Percentiles rank a stretch among this genome's conserved stretches.
Conservation (phyloP, 2,113 vertebrate genomes). For the Procapra przewalskii region DNA sequence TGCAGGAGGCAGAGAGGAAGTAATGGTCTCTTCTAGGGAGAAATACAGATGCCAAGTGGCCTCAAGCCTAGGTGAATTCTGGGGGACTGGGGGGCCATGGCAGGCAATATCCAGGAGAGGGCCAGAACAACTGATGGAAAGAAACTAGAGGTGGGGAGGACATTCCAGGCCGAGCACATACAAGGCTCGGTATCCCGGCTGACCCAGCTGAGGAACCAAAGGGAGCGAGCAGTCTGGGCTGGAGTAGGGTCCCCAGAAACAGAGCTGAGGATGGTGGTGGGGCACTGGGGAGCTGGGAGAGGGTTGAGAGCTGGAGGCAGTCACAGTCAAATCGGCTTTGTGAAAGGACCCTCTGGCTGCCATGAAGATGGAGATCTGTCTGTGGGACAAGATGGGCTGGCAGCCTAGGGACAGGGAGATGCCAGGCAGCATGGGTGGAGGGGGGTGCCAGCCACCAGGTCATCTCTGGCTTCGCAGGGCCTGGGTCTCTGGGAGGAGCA, state of each 20-base stretch:
- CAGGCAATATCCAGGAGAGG: not conserved
- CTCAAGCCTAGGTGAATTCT: not conserved
- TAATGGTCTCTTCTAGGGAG: not conserved
- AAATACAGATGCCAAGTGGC: not conserved
- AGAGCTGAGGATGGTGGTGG: not conserved
- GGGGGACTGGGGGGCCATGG: not conserved
- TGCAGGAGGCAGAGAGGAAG: not conserved
- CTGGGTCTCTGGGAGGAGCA: not conserved
- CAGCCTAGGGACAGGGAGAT: not conserved
- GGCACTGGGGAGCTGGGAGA: not conserved
- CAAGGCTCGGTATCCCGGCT: not conserved
- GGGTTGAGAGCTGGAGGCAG: not conserved
- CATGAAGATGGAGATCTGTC: too few relatives aligned
- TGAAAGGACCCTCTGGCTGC: not conserved
- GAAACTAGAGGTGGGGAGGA: not conserved
- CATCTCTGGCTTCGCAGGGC: not conserved
- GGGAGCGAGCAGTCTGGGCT: not conserved
- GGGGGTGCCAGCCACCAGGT: rapidly evolving
- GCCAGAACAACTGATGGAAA: not conserved
- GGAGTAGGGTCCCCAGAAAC: not conserved
- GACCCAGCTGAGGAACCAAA: not conserved
- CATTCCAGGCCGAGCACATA: not conserved
- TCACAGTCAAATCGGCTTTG: not conserved
- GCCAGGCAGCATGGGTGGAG: not conserved
- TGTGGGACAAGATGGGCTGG: not conserved